A percentile compares a stretch with the other conserved stretches of the same genome.
These are phyloP conservation scores for Pyralis farinalis DNA, from an alignment of 2,888 invertebrate genomes.

Conservation along the genomic window DNA sequence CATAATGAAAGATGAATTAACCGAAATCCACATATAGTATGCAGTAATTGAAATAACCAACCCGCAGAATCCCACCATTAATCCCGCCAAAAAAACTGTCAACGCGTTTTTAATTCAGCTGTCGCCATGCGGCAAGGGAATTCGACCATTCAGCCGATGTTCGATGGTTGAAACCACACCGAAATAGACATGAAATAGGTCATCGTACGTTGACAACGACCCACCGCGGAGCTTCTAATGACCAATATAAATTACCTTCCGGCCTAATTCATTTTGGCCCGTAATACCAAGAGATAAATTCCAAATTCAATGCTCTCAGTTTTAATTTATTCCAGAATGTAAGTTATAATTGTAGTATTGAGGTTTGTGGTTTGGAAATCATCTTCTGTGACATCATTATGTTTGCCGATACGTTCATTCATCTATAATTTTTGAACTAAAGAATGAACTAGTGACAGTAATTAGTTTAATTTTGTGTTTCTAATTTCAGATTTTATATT, in stretches of 20 bases:
- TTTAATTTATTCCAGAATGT: not conserved
- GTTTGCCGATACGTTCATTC: slow-evolving; percentile 1
- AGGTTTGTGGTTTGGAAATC: slow-evolving; percentile 5
- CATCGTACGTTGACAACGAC: slow-evolving; percentile 45
- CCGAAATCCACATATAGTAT: not conserved
- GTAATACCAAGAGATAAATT: not conserved
- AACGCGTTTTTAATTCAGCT: slow-evolving; percentile 14
- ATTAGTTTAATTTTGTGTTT: not conserved
- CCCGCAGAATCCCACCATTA: not conserved
- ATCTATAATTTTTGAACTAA: not conserved
- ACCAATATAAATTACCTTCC: slow-evolving; percentile 9
- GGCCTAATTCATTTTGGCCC: slow-evolving; percentile 3
- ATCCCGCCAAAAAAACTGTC: slow-evolving; percentile 1
- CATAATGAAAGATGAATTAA: no score
- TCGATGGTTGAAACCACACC: slow-evolving; percentile 30
- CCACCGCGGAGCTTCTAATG: slow-evolving; percentile 6
- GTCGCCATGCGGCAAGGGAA: slow-evolving; percentile 22
- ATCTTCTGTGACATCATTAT: slow-evolving; percentile 7
- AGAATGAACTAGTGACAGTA: not conserved
- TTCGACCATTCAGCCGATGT: slow-evolving; percentile 29
- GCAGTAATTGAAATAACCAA: not conserved
- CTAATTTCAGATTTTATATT: not conserved
- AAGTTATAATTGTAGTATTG: slow-evolving; percentile 6
- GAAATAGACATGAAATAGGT: slow-evolving; percentile 61
- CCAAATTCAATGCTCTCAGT: not conserved